A percentile compares a stretch with the other conserved stretches of the same genome.
Evolutionary conservation across 2,888 invertebrate genomes (phyloP).

Genomic region (Masnerella sp.): DNA sequence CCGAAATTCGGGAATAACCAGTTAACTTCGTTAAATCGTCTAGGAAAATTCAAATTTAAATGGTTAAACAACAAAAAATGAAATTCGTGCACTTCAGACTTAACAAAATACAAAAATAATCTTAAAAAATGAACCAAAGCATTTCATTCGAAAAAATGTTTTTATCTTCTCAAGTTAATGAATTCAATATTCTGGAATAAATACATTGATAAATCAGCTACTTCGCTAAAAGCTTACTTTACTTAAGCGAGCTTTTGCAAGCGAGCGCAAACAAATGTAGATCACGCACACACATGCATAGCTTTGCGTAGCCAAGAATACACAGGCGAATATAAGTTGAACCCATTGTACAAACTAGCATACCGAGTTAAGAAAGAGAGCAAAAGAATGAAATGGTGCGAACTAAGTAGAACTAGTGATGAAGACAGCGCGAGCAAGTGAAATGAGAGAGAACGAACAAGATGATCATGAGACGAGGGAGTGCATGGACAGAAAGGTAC

Average conservation of each 20-base stretch:
- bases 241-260: conserved; percentile 72
- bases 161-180: conserved; percentile 75
- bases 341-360: conserved; percentile 58
- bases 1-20: too few species aligned
- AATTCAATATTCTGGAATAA: conserved; percentile 78
- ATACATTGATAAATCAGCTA: conserved; percentile 78
- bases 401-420: conserved; percentile 56
- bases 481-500: conserved; percentile 25
- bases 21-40: too few species aligned
- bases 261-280: conserved; percentile 69
- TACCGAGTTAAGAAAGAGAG: conserved; percentile 56
- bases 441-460: conserved; percentile 58
- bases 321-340: conserved; percentile 36
- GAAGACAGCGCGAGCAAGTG: conserved; percentile 51
- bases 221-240: conserved; percentile 77
- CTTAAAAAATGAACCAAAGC: too few species aligned
- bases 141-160: conserved; percentile 30
- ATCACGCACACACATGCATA: conserved; percentile 52
- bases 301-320: conserved; percentile 17
- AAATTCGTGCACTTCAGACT: too few species aligned
- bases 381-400: conserved; percentile 58
- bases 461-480: conserved; percentile 22
- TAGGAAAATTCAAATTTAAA: too few species aligned
- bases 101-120: too few species aligned
- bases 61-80: too few species aligned